Evolutionary conservation across 1,140 invertebrate species (phyloP), one percentile per base, ranked within the genome.

Genomic region (roundworm (Caenorhabditis elegans)): DNA sequence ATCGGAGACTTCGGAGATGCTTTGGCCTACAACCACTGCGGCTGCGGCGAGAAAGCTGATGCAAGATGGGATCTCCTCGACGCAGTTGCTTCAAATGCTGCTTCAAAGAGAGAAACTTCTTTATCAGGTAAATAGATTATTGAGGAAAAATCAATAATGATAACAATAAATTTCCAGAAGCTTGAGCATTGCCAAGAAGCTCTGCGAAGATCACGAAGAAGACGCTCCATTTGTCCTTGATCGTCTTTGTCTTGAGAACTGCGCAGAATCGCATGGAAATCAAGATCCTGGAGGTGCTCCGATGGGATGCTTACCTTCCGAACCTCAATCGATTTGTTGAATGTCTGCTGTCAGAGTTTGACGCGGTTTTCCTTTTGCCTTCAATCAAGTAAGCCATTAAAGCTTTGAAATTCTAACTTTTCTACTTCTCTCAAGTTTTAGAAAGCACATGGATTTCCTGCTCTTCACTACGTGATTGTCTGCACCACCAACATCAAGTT

Each of bases 111-210:
- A 79, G 55, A 46, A 79, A 46, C 60, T 70, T 70, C 60, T 70
- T 70, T 70, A 70, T 70, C 60, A 70, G 60, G 60, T 70, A 70
- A 43, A 19, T 22, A 5, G 13, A 22, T n/a, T n/a, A 22, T 19
- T 10, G 15, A 43, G 39, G n/a, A n/a, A n/a, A n/a, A n/a, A n/a
- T n/a, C n/a, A n/a, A n/a, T n/a, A n/a, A n/a, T n/a, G n/a, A n/a
- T n/a, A n/a, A n/a, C n/a, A n/a, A n/a, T n/a, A n/a, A n/a, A n/a
- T n/a, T n/a, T n/a, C 75, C 24, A 75, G 81, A 19, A 65, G 76
- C 47, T 53, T 84, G 31, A 70, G 82, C 55, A 76, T 84, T 19
- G 79, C 83, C 43, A 65, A 79, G 36, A 84, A 84, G 80, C 36
- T 84, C 17, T 76, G 60, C 60, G 83, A 80, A 28, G 83, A 84